A percentile compares a stretch with the other conserved stretches of the same genome.
Conservation (phyloP, 2,888 invertebrate genomes). For the Catonia carolina region DNA sequence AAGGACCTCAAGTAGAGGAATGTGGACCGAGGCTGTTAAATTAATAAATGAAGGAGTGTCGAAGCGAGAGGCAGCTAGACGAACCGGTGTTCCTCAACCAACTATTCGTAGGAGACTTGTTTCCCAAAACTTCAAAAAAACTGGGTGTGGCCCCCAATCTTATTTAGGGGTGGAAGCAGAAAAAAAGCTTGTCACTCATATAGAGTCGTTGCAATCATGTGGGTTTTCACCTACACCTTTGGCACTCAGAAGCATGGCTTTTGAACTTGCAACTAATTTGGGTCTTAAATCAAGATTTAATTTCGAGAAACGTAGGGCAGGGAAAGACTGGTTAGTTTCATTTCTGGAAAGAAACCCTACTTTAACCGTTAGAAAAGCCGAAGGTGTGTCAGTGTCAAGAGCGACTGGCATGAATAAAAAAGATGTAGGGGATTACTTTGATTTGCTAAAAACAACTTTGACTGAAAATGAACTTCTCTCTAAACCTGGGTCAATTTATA, state of each 20-base stretch:
- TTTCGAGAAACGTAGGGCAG: slow-evolving; percentile 10
- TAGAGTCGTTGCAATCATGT: slow-evolving; percentile 13
- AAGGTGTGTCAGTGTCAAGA: slow-evolving; percentile 14
- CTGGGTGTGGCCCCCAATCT: neutral
- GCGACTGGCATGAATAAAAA: slow-evolving; percentile 15
- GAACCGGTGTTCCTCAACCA: neutral
- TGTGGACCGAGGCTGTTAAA: slow-evolving; percentile 5
- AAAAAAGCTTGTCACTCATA: slow-evolving; percentile 14
- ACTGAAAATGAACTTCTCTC: slow-evolving; percentile 6
- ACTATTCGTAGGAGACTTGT: neutral
- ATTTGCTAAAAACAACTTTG: neutral
- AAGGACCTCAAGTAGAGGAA: slow-evolving; percentile 1
- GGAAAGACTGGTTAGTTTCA: slow-evolving; percentile 14
- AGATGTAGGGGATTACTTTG: too few species aligned
- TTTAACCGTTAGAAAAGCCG: slow-evolving; percentile 9
- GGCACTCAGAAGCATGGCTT: slow-evolving; percentile 8
- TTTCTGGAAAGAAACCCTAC: slow-evolving; percentile 11
- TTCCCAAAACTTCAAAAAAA: neutral
- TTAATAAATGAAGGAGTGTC: too few species aligned
- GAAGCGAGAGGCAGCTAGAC: slow-evolving; percentile 1
- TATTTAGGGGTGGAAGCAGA: slow-evolving; percentile 6
- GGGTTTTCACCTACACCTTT: slow-evolving; percentile 7
- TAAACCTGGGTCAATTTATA: slow-evolving; percentile 8
- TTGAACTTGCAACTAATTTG: slow-evolving; percentile 5
- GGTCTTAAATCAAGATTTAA: slow-evolving; percentile 11